A percentile compares a stretch with the other conserved stretches of the same genome.
Conservation (phyloP, 2,113 vertebrate species). For the Castor canadensis region DNA sequence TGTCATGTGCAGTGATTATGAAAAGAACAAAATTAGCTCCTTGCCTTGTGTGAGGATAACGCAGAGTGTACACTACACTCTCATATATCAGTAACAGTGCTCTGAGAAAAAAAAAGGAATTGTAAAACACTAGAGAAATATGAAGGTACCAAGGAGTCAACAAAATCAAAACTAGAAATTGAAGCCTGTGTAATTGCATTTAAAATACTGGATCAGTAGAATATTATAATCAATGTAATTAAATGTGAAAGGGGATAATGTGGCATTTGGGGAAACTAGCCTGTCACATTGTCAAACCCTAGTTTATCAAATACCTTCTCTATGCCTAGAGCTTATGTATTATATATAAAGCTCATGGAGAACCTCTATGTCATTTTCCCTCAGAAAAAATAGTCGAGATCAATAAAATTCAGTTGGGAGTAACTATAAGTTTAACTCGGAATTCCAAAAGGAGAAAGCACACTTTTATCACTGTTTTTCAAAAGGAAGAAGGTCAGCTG, state of each 20-base stretch:
- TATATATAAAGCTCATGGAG: not conserved
- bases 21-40: constrained; percentile 14
- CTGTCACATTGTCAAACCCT: not conserved
- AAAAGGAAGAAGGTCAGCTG: not conserved
- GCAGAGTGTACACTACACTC: not conserved
- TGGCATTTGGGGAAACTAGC: not conserved
- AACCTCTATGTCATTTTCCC: not conserved
- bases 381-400: not conserved
- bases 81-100: too few relatives aligned
- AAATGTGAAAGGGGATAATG: not conserved
- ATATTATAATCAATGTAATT: not conserved
- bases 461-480: not conserved
- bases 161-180: not conserved
- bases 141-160: not conserved
- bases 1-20: not conserved
- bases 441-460: not conserved
- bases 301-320: not conserved
- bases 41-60: not conserved
- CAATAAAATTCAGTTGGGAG: not conserved
- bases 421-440: not conserved
- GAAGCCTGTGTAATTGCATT: not conserved
- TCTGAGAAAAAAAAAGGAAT: too few relatives aligned
- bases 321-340: not conserved
- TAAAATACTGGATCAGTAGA: too few relatives aligned
- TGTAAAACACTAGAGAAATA: not conserved